Conservation (phyloP, 2,888 invertebrate species). For the Drepanosiphum platanoidis region DNA sequence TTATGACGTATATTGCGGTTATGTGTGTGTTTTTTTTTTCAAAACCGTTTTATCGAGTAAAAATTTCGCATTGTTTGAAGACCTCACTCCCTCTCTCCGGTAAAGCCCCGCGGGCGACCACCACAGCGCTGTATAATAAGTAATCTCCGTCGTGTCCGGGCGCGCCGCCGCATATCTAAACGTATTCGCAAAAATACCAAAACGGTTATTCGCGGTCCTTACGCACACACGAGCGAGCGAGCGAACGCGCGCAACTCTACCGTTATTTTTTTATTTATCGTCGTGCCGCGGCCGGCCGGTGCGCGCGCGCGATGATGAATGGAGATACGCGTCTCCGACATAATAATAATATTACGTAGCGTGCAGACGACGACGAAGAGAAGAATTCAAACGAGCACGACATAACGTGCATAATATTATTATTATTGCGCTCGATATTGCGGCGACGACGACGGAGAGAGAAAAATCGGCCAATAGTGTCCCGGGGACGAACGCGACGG, state of each 20-base stretch:
- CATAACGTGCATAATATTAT: no score
- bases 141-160: not conserved
- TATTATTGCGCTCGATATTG: no score
- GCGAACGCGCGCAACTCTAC: not conserved
- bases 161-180: conserved; percentile 9
- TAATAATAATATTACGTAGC: not conserved
- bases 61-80: not conserved
- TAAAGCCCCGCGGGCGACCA: not conserved
- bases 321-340: not conserved
- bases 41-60: not conserved
- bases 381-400: no score
- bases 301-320: not conserved
- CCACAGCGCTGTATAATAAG: not conserved
- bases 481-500: no score
- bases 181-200: conserved; percentile 33
- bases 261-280: not conserved
- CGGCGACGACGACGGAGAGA: no score
- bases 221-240: not conserved
- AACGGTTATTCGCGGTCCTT: conserved; percentile 14
- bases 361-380: not conserved
- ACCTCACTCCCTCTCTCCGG: not conserved
- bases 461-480: no score
- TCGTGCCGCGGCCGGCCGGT: not conserved
- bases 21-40: not conserved
- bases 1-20: no score